Conservation (phyloP, 2,797 vertebrate genomes). For the Falco biarmicus region DNA sequence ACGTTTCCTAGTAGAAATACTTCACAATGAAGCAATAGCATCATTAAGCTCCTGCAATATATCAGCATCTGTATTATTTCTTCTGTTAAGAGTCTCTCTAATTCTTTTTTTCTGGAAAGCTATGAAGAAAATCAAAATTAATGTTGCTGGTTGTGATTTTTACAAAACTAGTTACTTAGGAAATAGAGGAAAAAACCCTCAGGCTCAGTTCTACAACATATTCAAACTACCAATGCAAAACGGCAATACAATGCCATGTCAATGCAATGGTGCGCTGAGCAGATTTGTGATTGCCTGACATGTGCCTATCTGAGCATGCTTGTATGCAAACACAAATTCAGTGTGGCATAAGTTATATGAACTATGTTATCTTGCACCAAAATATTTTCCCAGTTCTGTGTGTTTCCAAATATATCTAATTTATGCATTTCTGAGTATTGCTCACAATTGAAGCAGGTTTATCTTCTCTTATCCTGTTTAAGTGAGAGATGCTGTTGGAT, state of each 20-base stretch:
- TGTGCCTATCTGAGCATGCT: background rate
- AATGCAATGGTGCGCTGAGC: background rate
- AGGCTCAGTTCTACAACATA: background rate
- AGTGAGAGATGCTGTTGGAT: background rate
- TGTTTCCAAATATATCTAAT: background rate
- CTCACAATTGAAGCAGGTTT: background rate
- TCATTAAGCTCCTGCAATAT: background rate
- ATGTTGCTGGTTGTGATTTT: background rate
- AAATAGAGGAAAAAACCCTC: background rate
- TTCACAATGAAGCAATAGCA: background rate
- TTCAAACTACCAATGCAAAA: background rate
- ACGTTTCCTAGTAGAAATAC: background rate
- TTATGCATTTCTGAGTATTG: background rate
- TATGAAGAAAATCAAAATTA: background rate
- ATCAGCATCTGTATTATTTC: background rate
- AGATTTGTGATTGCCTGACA: background rate
- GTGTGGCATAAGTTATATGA: background rate
- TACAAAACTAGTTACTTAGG: background rate
- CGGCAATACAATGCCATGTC: background rate
- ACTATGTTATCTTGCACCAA: background rate
- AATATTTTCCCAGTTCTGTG: background rate
- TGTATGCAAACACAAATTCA: background rate
- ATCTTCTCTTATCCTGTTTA: background rate
- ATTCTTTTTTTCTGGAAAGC: background rate
- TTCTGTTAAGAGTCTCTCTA: background rate